phyloP scores from a whole-genome alignment of 2,888 invertebrate species.

The Harpagoxenus sublaevis region DNA sequence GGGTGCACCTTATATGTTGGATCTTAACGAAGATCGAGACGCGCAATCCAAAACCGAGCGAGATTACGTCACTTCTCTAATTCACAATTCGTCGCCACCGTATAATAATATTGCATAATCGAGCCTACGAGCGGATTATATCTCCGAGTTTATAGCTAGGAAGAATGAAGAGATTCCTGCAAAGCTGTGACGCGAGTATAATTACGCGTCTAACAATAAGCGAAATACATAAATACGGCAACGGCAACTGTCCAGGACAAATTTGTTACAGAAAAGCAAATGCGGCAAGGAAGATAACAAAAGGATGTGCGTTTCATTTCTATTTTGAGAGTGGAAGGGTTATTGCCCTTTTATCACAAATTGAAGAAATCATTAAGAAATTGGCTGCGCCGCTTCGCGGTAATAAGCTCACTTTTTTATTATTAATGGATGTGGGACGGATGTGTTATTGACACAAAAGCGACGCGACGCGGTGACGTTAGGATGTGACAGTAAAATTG shows the following conservation, averaged over 20 bases:
- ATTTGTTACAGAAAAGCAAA: background rate
- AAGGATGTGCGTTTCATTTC: background rate
- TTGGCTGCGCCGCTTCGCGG: background rate
- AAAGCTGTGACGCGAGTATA: background rate
- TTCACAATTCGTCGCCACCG: conserved; percentile 8
- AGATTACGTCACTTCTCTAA: conserved; percentile 21
- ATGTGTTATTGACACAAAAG: background rate
- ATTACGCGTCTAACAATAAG: background rate
- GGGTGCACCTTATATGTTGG: background rate
- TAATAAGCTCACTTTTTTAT: background rate
- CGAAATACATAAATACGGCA: background rate
- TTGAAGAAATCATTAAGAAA: background rate
- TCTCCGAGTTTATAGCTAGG: background rate
- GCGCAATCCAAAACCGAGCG: conserved; percentile 19
- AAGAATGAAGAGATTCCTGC: conserved; percentile 12
- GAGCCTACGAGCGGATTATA: conserved; percentile 1
- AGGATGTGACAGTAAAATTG: conserved; percentile 7
- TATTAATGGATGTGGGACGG: background rate
- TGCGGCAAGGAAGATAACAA: background rate
- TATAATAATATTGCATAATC: conserved; percentile 41
- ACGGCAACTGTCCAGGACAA: background rate
- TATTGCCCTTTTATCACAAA: background rate
- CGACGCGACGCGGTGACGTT: background rate
- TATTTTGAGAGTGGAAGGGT: background rate
- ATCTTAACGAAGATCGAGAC: conserved; percentile 15